Percentiles rank a stretch among this genome's conserved stretches.
Conservation (phyloP, 1,140 invertebrate genomes). For the Drosophila sp. region DNA sequence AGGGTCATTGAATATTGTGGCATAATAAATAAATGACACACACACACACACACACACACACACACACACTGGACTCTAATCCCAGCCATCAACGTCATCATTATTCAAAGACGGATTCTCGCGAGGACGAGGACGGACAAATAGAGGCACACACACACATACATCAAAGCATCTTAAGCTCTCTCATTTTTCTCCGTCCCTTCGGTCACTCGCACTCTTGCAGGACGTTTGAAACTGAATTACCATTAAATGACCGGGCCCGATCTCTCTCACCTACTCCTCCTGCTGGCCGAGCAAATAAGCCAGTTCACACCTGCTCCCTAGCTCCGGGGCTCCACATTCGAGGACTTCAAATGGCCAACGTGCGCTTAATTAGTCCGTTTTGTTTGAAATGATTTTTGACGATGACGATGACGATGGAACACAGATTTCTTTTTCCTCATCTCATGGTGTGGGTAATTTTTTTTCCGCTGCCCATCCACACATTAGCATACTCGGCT, state of each 20-base stretch:
- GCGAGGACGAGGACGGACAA: constrained; percentile 38
- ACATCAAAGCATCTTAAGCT: constrained; percentile 75
- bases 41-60: constrained; percentile 27
- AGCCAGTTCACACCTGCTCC: constrained; percentile 46
- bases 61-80: constrained; percentile 48
- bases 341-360: constrained; percentile 42
- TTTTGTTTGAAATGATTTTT: constrained; percentile 77
- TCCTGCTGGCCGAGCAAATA: constrained; percentile 27
- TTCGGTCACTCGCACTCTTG: constrained; percentile 17
- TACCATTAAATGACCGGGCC: background rate
- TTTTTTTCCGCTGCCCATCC: constrained; percentile 8
- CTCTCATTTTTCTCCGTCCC: constrained; percentile 14
- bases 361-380: constrained; percentile 77
- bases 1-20: constrained; percentile 81
- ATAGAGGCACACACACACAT: constrained; percentile 65
- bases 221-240: constrained; percentile 24
- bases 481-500: background rate
- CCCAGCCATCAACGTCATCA: constrained; percentile 77
- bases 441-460: constrained; percentile 2
- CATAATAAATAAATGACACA: constrained; percentile 76
- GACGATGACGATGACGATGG: constrained; percentile 57
- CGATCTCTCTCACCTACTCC: background rate
- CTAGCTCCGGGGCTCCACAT: constrained; percentile 10
- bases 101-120: constrained; percentile 77
- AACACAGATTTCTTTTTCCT: constrained; percentile 47